phyloP scores from a whole-genome alignment of 2,888 invertebrate species.

The Cryptops parisi region DNA sequence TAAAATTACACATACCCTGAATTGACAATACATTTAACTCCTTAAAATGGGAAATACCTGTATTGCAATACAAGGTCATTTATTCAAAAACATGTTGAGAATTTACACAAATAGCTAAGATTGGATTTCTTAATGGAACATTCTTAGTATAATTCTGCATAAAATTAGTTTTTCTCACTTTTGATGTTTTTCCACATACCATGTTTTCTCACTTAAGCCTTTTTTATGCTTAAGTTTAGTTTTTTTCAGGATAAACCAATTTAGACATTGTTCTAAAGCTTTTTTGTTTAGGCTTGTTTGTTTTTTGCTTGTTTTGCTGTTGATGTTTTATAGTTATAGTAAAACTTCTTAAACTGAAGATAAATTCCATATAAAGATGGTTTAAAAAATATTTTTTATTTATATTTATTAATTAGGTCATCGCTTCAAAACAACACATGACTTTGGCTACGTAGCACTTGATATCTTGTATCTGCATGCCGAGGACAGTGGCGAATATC shows the following conservation, averaged over 20 bases:
- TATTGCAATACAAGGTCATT: too few relatives aligned
- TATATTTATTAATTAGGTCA: conserved; percentile 42
- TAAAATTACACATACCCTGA: too few relatives aligned
- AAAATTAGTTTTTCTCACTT: too few relatives aligned
- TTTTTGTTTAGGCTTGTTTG: background rate
- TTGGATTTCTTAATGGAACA: too few relatives aligned
- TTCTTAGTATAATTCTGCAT: too few relatives aligned
- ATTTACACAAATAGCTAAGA: too few relatives aligned
- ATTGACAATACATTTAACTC: too few relatives aligned
- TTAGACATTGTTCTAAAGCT: background rate
- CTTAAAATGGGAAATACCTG: too few relatives aligned
- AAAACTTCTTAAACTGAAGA: too few relatives aligned
- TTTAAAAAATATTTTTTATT: background rate
- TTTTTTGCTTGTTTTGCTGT: background rate
- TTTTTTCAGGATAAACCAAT: background rate
- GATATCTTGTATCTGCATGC: conserved; percentile 85
- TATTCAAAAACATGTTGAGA: too few relatives aligned
- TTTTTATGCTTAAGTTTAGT: background rate
- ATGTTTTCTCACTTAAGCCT: background rate
- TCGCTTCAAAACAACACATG: conserved; percentile 78
- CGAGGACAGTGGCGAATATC: conserved; percentile 88
- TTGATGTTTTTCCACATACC: too few relatives aligned
- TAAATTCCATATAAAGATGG: background rate
- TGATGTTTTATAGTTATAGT: too few relatives aligned
- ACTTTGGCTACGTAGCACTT: conserved; percentile 85